Evolutionary conservation across 2,797 vertebrate genomes (phyloP).

Genomic region (Carduelis carduelis): DNA sequence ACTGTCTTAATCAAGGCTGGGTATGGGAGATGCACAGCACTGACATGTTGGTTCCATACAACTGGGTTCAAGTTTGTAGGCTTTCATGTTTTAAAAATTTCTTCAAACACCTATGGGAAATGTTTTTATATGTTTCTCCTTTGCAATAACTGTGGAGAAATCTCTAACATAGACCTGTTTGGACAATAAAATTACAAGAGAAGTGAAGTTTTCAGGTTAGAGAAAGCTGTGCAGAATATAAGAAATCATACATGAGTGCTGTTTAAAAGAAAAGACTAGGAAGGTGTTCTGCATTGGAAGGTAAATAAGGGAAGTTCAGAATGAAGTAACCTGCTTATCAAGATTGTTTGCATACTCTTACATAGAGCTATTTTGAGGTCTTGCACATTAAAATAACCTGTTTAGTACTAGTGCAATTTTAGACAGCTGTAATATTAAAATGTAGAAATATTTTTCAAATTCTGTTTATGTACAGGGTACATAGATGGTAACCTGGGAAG

Average conservation of each 20-base stretch:
- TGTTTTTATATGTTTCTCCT: not conserved
- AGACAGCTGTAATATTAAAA: not conserved
- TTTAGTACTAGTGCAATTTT: not conserved
- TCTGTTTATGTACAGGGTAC: not conserved
- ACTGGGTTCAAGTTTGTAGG: not conserved
- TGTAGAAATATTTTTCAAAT: not conserved
- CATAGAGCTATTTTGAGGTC: not conserved
- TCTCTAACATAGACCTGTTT: not conserved
- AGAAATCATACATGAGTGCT: not conserved
- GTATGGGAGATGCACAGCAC: not conserved
- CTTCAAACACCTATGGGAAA: not conserved
- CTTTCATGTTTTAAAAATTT: not conserved
- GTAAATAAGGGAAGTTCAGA: not conserved
- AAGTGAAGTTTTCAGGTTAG: not conserved
- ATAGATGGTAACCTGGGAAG: not conserved
- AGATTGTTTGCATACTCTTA: not conserved
- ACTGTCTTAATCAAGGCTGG: not conserved
- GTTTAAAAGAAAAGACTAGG: not conserved
- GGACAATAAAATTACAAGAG: not conserved
- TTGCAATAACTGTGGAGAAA: not conserved
- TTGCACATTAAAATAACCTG: not conserved
- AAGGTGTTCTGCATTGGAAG: not conserved
- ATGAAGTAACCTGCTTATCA: not conserved
- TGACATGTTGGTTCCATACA: not conserved
- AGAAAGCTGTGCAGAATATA: not conserved